Conservation (phyloP, 2,113 vertebrate species). For the Climacteris rufus region DNA sequence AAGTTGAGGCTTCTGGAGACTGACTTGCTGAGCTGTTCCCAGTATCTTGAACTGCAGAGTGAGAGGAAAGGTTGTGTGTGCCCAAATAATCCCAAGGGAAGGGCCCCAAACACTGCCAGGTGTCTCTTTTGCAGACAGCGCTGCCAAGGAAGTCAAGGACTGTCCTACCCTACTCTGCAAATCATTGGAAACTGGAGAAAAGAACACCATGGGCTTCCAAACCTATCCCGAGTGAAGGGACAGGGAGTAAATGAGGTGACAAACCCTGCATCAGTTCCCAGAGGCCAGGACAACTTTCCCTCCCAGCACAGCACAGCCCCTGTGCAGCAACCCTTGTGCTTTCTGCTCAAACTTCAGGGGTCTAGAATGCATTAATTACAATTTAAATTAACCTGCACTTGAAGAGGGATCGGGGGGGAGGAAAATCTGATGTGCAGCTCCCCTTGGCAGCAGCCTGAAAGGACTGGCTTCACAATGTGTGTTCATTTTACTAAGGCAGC, state of each 20-base stretch:
- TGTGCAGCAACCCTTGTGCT: neutral
- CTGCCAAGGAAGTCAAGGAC: neutral
- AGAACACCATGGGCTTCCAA: rapidly evolving
- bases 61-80: neutral
- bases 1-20: neutral
- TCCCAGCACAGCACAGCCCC: neutral
- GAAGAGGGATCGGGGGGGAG: neutral
- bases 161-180: neutral
- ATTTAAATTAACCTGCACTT: neutral
- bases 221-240: neutral
- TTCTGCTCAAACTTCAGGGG: neutral
- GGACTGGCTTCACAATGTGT: neutral
- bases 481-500: neutral
- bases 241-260: neutral
- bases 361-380: neutral
- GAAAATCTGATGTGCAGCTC: neutral
- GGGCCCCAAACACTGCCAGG: neutral
- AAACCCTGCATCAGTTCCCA: neutral
- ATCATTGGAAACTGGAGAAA: neutral
- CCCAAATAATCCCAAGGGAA: neutral
- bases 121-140: neutral
- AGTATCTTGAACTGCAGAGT: neutral
- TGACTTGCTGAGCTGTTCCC: neutral
- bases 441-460: neutral
- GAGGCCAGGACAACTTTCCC: neutral